These are phyloP conservation scores for Mustelus asterias DNA, from an alignment of 2,113 vertebrate species.

Conservation along the genomic window DNA sequence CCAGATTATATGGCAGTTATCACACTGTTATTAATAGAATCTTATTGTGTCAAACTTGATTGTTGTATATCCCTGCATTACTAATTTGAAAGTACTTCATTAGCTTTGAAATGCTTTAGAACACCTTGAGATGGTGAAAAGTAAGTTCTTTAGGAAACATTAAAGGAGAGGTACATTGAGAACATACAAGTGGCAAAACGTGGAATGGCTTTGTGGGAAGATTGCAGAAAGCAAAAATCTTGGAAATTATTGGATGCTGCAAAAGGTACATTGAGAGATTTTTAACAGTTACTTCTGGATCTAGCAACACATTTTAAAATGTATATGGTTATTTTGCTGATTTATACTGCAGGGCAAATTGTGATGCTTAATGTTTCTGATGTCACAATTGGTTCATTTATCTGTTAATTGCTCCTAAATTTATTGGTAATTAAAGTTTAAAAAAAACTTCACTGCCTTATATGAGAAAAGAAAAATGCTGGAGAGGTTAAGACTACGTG, in stretches of 20 bases:
- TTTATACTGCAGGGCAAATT: not conserved
- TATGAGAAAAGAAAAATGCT: not conserved
- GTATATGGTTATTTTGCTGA: not conserved
- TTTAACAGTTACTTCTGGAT: not conserved
- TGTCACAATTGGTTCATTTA: not conserved
- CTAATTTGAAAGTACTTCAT: not conserved
- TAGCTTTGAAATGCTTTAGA: not conserved
- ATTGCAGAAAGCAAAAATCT: not conserved
- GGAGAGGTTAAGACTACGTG: not conserved
- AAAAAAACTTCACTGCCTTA: not conserved
- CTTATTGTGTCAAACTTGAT: not conserved
- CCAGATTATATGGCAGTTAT: not conserved
- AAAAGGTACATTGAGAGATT: not conserved
- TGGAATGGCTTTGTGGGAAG: not conserved
- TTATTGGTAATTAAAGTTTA: slow-evolving; percentile 12
- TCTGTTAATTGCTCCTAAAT: not conserved
- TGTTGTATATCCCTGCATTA: not conserved
- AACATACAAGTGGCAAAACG: not conserved
- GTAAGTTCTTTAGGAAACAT: not conserved
- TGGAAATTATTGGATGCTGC: not conserved
- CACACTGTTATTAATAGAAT: not conserved
- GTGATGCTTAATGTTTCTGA: not conserved
- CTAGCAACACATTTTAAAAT: not conserved
- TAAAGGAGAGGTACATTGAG: not conserved
- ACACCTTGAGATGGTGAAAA: not conserved